phyloP scores from a whole-genome alignment of 2,888 invertebrate species.

The Lasioglossum leucozonium region DNA sequence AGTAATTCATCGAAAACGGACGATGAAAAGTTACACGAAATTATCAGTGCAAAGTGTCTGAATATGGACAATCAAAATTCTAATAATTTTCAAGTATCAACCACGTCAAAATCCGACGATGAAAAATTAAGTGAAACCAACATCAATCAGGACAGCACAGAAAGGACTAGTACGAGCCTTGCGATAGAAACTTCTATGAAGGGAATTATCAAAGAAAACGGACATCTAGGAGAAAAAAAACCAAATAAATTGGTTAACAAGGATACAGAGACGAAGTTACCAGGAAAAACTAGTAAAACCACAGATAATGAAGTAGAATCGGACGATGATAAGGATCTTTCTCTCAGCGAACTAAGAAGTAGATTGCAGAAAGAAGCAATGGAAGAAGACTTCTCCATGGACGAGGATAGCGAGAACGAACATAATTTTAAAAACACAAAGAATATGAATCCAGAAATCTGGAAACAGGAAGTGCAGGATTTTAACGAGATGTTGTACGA shows the following conservation, averaged over 20 bases:
- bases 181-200: not conserved
- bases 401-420: slow-evolving; percentile 54
- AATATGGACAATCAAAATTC: slow-evolving; percentile 34
- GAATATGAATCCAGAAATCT: slow-evolving; percentile 30
- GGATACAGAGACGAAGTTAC: not conserved
- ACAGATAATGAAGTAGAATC: slow-evolving; percentile 13
- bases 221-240: not conserved
- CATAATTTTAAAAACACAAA: slow-evolving; percentile 55
- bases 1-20: slow-evolving; percentile 76
- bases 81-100: slow-evolving; percentile 43
- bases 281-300: not conserved
- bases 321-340: slow-evolving; percentile 32
- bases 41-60: slow-evolving; percentile 58
- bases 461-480: slow-evolving; percentile 65
- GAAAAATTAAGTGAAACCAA: slow-evolving; percentile 74
- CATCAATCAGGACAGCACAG: slow-evolving; percentile 18
- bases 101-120: slow-evolving; percentile 74
- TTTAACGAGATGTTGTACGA: slow-evolving; percentile 77
- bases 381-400: slow-evolving; percentile 56
- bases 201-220: not conserved
- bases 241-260: not conserved
- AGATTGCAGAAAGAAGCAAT: slow-evolving; percentile 42
- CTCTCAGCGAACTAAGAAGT: slow-evolving; percentile 42
- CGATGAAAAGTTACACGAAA: slow-evolving; percentile 78
- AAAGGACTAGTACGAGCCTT: not conserved